Evolutionary conservation across 1,140 invertebrate genomes (phyloP), one percentile per base, ranked within the genome.

Genomic region (Cephus cinctus): DNA sequence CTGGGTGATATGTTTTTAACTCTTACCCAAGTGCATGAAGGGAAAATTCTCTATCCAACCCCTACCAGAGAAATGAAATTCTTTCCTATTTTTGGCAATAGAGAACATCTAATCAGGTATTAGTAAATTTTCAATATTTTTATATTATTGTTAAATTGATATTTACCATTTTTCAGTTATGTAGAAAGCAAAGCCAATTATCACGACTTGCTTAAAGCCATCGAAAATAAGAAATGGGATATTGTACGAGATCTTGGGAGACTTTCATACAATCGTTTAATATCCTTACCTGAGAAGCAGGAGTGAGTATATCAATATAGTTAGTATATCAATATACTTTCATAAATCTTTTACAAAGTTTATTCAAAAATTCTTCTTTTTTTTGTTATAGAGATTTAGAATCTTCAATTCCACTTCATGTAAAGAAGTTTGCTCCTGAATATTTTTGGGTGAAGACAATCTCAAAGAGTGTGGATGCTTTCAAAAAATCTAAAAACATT

Each of bases 361-460:
- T 34, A 15, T 38, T 23, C 25, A 11, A 15, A 30, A 22, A 30
- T 40, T 21, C 31, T 4, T 36, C 31, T 18, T 45, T 52, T 8
- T 50, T 12, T 27, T 18, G 39, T 60, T 61, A 0, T 16, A 63
- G 61, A 27, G 4, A 54, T 12, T 4, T 22, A 23, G 16, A 48
- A 22, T 47, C 20, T 4, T 19, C 0, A 2, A 35, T 77, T 11
- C 75, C 73, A 30, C 31, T 31, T 4, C 63, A 76, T 36, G 38
- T 76, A 1, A 45, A 31, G 36, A 54, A 48, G 12, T 77, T 70
- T 45, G 49, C 51, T 6, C 56, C 69, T 4, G 54, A 52, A 20
- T 62, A 69, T 30, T 5, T 48, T 0, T 75, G 70, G 71, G 40
- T 57, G 0, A 77, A 77, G 63, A 47, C 72, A 42, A 30, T 77